Conservation (phyloP, 1,140 invertebrate species). For the Pachypsylla venusta region DNA sequence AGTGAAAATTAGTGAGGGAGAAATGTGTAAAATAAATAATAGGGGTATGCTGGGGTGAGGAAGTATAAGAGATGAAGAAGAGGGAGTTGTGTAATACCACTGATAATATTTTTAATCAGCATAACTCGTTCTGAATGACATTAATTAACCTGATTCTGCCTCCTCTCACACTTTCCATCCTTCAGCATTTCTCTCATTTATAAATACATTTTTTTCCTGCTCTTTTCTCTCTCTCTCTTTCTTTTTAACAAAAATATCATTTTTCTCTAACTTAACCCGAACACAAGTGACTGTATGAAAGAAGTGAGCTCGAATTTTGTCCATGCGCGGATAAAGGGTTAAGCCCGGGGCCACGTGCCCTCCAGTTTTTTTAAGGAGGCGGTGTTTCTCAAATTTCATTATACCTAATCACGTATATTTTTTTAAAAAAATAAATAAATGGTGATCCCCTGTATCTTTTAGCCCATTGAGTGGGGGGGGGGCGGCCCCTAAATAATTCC, state of each 20-base stretch:
- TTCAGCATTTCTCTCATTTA: constrained; percentile 1
- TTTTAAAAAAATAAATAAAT: too few species aligned
- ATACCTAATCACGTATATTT: too few species aligned
- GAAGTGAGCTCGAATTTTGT: too few species aligned
- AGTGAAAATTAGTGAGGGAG: not conserved
- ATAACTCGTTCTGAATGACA: not conserved
- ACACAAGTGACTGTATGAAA: too few species aligned
- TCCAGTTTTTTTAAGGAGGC: too few species aligned
- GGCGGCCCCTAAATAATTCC: too few species aligned
- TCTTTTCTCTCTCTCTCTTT: constrained; percentile 1
- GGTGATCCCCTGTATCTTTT: too few species aligned
- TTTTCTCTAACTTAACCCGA: not conserved
- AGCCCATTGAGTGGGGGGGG: too few species aligned
- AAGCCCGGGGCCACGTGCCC: too few species aligned
- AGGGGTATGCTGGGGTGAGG: not conserved
- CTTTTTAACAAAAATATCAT: not conserved
- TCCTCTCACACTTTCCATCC: not conserved
- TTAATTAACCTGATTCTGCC: not conserved
- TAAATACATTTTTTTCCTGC: too few species aligned
- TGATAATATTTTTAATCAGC: constrained; percentile 2
- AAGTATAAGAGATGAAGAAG: not conserved
- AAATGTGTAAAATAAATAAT: not conserved
- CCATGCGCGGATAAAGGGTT: too few species aligned
- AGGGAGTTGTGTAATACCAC: not conserved
- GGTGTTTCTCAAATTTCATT: too few species aligned